Conservation (phyloP, 2,113 vertebrate species). For the Tetrax tetrax region DNA sequence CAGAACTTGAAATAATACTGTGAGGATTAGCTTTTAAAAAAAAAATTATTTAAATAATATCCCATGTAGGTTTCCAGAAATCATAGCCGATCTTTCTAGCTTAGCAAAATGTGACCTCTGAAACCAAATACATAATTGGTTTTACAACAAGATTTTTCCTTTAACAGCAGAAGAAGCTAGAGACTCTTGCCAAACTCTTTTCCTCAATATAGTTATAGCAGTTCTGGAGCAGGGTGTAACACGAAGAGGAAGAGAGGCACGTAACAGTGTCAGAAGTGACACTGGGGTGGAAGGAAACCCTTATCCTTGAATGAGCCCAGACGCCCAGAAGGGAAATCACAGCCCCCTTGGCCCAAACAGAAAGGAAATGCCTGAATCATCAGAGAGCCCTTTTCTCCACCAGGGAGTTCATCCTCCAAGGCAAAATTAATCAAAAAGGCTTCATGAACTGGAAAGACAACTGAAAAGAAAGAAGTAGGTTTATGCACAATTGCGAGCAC, state of each 20-base stretch:
- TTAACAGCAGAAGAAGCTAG: not conserved
- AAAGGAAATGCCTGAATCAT: not conserved
- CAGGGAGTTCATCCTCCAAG: not conserved
- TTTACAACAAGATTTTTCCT: slow-evolving; percentile 45
- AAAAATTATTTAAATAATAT: not conserved
- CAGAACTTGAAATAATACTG: not conserved
- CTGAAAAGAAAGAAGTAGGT: not conserved
- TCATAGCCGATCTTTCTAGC: not conserved
- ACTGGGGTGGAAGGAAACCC: not conserved
- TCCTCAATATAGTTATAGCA: not conserved
- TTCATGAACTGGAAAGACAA: not conserved
- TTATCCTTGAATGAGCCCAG: not conserved
- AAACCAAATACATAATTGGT: slow-evolving; percentile 34
- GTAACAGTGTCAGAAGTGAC: not conserved
- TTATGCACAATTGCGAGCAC: not conserved
- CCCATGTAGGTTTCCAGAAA: not conserved
- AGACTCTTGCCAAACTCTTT: slow-evolving; percentile 1
- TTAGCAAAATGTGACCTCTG: slow-evolving; percentile 15
- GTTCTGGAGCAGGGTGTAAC: not conserved
- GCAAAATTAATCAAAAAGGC: not conserved
- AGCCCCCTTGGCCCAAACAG: not conserved
- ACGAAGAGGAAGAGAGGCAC: not conserved
- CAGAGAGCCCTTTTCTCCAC: not conserved
- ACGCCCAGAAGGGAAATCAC: not conserved
- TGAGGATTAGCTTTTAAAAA: not conserved